A percentile compares a stretch with the other conserved stretches of the same genome.
Conservation (phyloP, 2,888 invertebrate genomes). For the Lepetodrilus schrolli region DNA sequence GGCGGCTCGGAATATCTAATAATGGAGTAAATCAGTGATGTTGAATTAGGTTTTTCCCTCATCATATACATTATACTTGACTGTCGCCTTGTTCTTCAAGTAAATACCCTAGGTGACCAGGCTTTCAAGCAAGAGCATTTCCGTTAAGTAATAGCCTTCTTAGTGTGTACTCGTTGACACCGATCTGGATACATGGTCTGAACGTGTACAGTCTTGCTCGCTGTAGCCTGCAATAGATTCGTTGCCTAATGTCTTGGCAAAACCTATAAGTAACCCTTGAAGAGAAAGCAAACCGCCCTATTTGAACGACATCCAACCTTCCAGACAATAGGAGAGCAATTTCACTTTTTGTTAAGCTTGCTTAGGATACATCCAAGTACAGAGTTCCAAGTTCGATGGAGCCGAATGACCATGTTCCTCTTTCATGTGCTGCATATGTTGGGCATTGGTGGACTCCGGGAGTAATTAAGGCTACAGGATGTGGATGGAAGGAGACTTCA, state of each 20-base stretch:
- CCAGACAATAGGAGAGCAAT: slow-evolving; percentile 15
- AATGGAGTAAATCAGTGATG: not conserved
- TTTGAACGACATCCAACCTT: not conserved
- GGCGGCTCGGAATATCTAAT: no score
- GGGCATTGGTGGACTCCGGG: not conserved
- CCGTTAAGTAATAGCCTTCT: slow-evolving; percentile 18
- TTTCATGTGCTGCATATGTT: slow-evolving; percentile 27
- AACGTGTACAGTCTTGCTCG: slow-evolving; percentile 3
- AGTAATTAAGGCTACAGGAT: slow-evolving; percentile 25
- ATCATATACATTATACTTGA: slow-evolving; percentile 18
- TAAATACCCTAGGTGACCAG: slow-evolving; percentile 11
- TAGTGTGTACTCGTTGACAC: not conserved
- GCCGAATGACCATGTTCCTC: slow-evolving; percentile 23
- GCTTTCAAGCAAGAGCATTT: slow-evolving; percentile 2
- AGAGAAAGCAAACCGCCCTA: not conserved
- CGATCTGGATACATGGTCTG: not conserved
- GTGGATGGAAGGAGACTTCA: slow-evolving; percentile 24
- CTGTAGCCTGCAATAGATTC: not conserved
- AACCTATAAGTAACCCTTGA: not conserved
- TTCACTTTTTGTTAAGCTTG: not conserved
- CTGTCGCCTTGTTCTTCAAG: not conserved
- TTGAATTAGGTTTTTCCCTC: not conserved
- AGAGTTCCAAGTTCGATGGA: not conserved
- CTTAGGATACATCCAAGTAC: not conserved
- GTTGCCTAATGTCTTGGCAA: slow-evolving; percentile 12